These are phyloP conservation scores for Chaenodraco wilsoni DNA, from an alignment of 2,797 vertebrate genomes.

Conservation along the genomic window DNA sequence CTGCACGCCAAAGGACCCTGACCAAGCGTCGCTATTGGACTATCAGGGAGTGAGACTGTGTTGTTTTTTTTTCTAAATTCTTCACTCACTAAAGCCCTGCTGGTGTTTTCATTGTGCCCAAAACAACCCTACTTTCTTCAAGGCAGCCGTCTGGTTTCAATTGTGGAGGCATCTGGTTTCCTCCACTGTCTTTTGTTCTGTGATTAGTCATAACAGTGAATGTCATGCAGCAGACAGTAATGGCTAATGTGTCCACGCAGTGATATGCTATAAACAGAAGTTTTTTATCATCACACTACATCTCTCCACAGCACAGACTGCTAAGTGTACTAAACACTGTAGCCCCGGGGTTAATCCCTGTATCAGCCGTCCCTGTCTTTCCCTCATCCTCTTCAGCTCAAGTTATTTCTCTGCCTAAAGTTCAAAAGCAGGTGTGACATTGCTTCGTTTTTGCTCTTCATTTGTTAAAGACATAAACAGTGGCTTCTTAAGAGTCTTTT, in stretches of 20 bases:
- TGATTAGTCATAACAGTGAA: constrained; percentile 64
- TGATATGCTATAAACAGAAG: constrained; percentile 41
- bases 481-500: constrained; percentile 29
- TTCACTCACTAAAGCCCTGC: not conserved
- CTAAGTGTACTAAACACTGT: constrained; percentile 57
- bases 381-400: constrained; percentile 26
- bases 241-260: not conserved
- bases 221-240: constrained; percentile 17
- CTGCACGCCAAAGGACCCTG: too few species aligned
- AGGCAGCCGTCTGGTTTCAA: constrained; percentile 34
- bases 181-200: constrained; percentile 14
- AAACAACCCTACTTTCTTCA: constrained; percentile 20
- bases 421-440: constrained; percentile 49
- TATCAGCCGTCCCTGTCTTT: constrained; percentile 45
- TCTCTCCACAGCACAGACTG: constrained; percentile 40
- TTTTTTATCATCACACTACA: constrained; percentile 53
- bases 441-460: constrained; percentile 15
- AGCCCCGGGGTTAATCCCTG: constrained; percentile 56
- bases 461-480: constrained; percentile 33
- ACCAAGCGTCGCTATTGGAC: too few species aligned
- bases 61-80: constrained; percentile 11
- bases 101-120: constrained; percentile 29
- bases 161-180: constrained; percentile 10
- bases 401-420: constrained; percentile 25
- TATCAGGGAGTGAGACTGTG: too few species aligned